Percentiles rank a stretch among this genome's conserved stretches.
These are phyloP conservation scores for Aporophyla nigra DNA, from an alignment of 2,888 invertebrate species.

Conservation along the genomic window DNA sequence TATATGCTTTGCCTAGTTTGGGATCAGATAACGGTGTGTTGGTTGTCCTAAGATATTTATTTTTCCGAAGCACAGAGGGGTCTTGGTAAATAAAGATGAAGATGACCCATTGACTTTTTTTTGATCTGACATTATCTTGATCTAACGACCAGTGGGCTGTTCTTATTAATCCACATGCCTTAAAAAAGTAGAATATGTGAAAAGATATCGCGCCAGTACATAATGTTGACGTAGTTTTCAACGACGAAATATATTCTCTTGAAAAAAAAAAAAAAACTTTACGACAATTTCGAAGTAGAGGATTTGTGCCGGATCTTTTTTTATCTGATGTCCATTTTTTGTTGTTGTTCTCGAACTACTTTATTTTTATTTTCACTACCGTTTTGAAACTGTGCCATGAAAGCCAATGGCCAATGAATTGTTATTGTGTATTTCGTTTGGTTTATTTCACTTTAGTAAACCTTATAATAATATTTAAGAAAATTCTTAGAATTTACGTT, in stretches of 20 bases:
- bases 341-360: conserved; percentile 39
- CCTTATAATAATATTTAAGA: conserved; percentile 2
- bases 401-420: conserved; percentile 34
- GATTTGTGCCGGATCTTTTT: conserved; percentile 63
- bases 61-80: too few relatives aligned
- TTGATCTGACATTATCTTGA: too few relatives aligned
- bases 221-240: neutral
- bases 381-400: conserved; percentile 31
- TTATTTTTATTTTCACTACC: conserved; percentile 51
- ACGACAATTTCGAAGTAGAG: conserved; percentile 35
- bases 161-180: too few relatives aligned
- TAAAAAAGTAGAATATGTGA: neutral
- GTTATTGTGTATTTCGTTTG: conserved; percentile 34
- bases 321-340: conserved; percentile 70
- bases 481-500: neutral
- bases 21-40: too few relatives aligned
- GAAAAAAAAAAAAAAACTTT: conserved; percentile 51
- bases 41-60: too few relatives aligned
- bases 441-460: conserved; percentile 16
- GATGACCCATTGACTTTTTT: too few relatives aligned
- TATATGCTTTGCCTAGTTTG: too few relatives aligned
- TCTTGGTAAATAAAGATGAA: too few relatives aligned
- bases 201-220: neutral
- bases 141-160: too few relatives aligned
- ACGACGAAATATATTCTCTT: conserved; percentile 6